phyloP scores from a whole-genome alignment of 2,888 invertebrate genomes.

The Cremastinae sp. region DNA sequence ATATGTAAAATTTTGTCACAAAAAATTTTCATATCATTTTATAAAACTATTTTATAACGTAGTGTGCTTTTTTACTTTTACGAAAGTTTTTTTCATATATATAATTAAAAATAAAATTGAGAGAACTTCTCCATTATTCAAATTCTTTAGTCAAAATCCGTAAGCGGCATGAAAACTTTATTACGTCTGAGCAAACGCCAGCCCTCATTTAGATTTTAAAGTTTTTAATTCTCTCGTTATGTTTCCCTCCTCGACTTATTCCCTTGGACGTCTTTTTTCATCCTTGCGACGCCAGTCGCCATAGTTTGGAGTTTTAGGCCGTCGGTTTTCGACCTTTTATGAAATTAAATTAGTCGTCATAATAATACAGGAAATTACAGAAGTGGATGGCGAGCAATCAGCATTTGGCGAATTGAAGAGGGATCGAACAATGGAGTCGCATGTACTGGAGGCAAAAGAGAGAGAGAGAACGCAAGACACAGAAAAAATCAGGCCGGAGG shows the following conservation, averaged over 20 bases:
- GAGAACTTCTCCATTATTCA: too few species aligned
- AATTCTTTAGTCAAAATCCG: too few species aligned
- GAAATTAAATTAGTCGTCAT: constrained; percentile 36
- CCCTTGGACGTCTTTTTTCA: background rate
- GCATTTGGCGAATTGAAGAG: constrained; percentile 28
- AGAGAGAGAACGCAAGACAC: constrained; percentile 15
- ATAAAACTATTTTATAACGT: too few species aligned
- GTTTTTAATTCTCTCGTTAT: background rate
- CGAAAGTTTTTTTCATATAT: too few species aligned
- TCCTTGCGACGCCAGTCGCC: background rate
- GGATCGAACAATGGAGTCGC: constrained; percentile 33
- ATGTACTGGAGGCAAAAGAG: constrained; percentile 27
- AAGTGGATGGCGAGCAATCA: constrained; percentile 29
- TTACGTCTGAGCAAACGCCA: too few species aligned
- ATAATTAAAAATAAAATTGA: too few species aligned
- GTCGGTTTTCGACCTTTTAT: constrained; percentile 26
- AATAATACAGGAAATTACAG: constrained; percentile 15
- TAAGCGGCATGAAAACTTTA: too few species aligned
- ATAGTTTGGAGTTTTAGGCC: background rate
- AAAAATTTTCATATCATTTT: too few species aligned
- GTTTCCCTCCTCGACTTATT: background rate
- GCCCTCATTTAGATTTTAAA: too few species aligned
- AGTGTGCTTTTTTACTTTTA: too few species aligned
- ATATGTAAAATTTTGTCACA: too few species aligned
- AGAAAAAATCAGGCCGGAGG: constrained; percentile 15